These are phyloP conservation scores for Beaufortia kweichowensis DNA, from an alignment of 2,113 vertebrate species.

Conservation along the genomic window DNA sequence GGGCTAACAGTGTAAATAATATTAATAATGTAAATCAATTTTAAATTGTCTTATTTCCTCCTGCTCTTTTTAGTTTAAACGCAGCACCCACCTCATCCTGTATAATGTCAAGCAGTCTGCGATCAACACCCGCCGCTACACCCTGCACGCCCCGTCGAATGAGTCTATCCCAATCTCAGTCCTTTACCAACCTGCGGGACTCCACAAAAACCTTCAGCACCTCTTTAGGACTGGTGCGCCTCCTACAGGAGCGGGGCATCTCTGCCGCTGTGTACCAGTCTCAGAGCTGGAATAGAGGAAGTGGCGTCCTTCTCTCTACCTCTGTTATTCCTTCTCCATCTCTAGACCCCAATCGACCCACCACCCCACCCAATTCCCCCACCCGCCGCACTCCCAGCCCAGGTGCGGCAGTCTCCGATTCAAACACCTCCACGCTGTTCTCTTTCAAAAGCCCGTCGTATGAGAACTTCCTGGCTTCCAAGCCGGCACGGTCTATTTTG, in stretches of 20 bases:
- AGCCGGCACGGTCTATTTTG: slow-evolving; percentile 92
- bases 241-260: slow-evolving; percentile 95
- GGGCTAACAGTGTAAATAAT: background rate
- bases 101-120: slow-evolving; percentile 78
- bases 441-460: slow-evolving; percentile 91
- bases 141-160: slow-evolving; percentile 89
- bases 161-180: slow-evolving; percentile 93
- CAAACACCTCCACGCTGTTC: slow-evolving; percentile 77
- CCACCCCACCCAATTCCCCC: slow-evolving; percentile 90
- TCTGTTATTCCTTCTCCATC: slow-evolving; percentile 71
- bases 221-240: slow-evolving; percentile 91
- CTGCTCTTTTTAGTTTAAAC: slow-evolving; percentile 79
- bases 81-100: slow-evolving; percentile 81
- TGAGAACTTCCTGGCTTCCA: slow-evolving; percentile 94
- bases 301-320: slow-evolving; percentile 76
- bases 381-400: slow-evolving; percentile 50
- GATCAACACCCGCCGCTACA: slow-evolving; percentile 84
- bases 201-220: slow-evolving; percentile 97
- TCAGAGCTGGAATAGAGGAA: slow-evolving; percentile 79
- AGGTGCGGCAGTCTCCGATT: background rate
- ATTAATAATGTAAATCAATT: background rate
- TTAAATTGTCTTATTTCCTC: background rate
- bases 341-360: slow-evolving; percentile 76
- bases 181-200: slow-evolving; percentile 94
- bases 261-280: slow-evolving; percentile 93